A percentile compares a stretch with the other conserved stretches of the same genome.
Evolutionary conservation across 2,797 vertebrate species (phyloP).

Genomic region (Microcaecilia unicolor): DNA sequence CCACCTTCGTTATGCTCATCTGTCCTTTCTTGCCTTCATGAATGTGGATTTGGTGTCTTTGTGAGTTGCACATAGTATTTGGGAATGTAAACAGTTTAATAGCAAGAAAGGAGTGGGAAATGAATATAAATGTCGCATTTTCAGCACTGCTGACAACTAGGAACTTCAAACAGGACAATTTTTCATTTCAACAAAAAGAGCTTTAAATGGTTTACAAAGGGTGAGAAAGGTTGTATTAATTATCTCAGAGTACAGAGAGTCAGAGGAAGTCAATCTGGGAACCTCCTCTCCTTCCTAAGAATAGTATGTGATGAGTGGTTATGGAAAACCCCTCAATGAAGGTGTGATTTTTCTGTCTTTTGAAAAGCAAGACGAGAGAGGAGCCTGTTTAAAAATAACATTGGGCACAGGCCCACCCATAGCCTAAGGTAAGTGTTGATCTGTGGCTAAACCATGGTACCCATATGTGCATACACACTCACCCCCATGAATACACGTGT

Average conservation of each 20-base stretch:
- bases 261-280: not conserved
- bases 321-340: too few species aligned
- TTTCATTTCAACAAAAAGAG: constrained; percentile 35
- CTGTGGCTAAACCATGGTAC: too few species aligned
- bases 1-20: not conserved
- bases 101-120: constrained; percentile 8
- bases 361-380: too few species aligned
- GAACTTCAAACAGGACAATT: constrained; percentile 35
- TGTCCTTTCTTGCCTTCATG: too few species aligned
- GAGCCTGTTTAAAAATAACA: too few species aligned
- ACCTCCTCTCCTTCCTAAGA: not conserved
- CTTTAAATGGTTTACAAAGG: constrained; percentile 21
- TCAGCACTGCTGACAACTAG: constrained; percentile 33
- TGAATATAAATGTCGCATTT: constrained; percentile 30
- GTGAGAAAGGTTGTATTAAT: constrained; percentile 25
- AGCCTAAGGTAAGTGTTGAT: too few species aligned
- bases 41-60: too few species aligned
- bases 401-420: too few species aligned
- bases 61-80: too few species aligned
- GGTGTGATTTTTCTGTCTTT: too few species aligned
- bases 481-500: too few species aligned
- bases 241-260: constrained; percentile 6
- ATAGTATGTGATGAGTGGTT: not conserved
- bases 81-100: not conserved
- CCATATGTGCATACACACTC: too few species aligned